Evolutionary conservation across 2,888 invertebrate species (phyloP), one percentile per base, ranked within the genome.

Genomic region (Euplexia lucipara): DNA sequence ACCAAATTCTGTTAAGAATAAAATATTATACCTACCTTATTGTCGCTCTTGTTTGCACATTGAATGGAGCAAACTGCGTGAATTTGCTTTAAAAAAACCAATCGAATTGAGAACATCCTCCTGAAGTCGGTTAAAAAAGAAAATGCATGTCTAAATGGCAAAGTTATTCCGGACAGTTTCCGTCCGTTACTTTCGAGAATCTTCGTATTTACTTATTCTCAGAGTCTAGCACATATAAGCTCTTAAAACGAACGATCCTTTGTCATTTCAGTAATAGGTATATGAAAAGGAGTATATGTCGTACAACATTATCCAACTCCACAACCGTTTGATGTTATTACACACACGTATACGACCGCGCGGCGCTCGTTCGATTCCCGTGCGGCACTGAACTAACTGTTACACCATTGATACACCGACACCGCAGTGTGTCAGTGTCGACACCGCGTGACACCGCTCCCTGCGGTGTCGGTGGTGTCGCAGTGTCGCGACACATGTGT

Each of bases 401-500:
- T 22, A 44, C n/a, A 44, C 34, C 42, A 42, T 34, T 54, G 73
- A 42, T 44, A 54, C 45, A 26, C 47, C 57, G 41, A 42, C 65
- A 58, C 51, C 64, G 71, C 51, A 39, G 18, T 20, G 52, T 32
- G 30, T 41, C 54, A 61, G 56, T 45, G 76, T 54, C 34, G 58
- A 49, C 41, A 42, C 54, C 20, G 16, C 32, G 18, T 22, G 57
- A 56, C 72, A 56, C 49, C 32, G 56, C 39, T 26, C 34, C 22
- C 53, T 44, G 56, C 35, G 61, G 56, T 58, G 34, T 51, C 44
- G 14, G 51, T 42, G 32, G 41, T 54, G 60, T 57, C 65, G 18
- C 42, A 30, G 51, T 59, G 60, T 61, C 67, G 20, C 34, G 53
- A 41, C 68, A 73, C 57, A 41, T 53, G 78, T 58, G 75, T 56